Conservation (phyloP, 1,140 invertebrate species). For the Andrena cerasifolii region DNA sequence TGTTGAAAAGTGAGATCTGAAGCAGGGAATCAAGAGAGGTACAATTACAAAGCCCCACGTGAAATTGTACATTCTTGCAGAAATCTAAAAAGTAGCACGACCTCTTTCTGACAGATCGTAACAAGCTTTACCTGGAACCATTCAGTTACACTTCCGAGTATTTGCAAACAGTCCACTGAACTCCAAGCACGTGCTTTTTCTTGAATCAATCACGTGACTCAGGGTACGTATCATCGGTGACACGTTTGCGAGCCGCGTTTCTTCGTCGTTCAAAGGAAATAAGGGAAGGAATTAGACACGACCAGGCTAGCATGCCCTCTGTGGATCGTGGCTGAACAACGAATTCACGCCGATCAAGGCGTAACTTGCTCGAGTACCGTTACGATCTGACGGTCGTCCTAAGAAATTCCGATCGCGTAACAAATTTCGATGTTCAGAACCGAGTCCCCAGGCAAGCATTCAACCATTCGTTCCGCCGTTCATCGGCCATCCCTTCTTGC, state of each 20-base stretch:
- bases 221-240: no score
- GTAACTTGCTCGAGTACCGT: conserved; percentile 59
- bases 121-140: no score
- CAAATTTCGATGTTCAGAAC: conserved; percentile 23
- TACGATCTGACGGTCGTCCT: conserved; percentile 43
- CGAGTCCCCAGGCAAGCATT: background rate
- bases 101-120: no score
- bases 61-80: no score
- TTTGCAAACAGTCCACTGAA: conserved; percentile 5
- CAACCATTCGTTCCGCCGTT: background rate
- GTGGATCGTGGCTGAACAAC: conserved; percentile 48
- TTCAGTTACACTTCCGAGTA: background rate
- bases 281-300: conserved; percentile 4
- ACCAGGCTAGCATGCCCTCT: background rate
- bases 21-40: no score
- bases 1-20: no score
- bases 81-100: no score
- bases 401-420: conserved; percentile 62
- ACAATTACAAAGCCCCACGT: no score
- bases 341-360: conserved; percentile 43
- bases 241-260: no score
- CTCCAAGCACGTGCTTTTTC: background rate
- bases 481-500: background rate
- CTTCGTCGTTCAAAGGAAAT: no score
- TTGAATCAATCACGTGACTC: no score